Percentiles rank a stretch among this genome's conserved stretches.
Evolutionary conservation across 1,140 invertebrate species (phyloP).

Genomic region (Pomacea maculata): DNA sequence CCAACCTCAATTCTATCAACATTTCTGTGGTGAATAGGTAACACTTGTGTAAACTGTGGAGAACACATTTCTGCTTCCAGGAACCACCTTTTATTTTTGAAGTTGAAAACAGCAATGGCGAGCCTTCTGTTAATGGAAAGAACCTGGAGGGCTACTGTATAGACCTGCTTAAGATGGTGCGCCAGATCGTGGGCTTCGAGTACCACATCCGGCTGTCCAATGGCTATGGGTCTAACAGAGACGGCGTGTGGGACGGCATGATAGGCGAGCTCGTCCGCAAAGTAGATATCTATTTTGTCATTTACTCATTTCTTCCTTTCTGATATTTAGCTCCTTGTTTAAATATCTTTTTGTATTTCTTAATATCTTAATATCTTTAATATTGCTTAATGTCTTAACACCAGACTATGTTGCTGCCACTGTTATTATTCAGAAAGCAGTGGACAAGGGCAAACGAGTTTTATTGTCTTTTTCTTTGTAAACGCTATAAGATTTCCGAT

Average conservation of each 20-base stretch:
- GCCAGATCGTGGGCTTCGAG: conserved; percentile 73
- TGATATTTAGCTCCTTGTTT: background rate
- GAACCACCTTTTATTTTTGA: conserved; percentile 47
- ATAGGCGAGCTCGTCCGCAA: conserved; percentile 92
- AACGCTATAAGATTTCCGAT: too few relatives aligned
- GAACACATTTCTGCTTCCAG: conserved; percentile 23
- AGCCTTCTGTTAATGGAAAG: conserved; percentile 57
- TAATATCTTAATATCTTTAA: background rate
- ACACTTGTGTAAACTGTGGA: background rate
- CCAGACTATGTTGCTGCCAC: too few relatives aligned
- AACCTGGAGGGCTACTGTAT: conserved; percentile 74
- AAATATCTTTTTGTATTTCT: background rate
- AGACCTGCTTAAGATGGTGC: conserved; percentile 48
- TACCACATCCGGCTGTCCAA: conserved; percentile 89
- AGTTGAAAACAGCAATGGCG: conserved; percentile 38
- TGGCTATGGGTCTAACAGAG: conserved; percentile 82
- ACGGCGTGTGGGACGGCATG: conserved; percentile 96
- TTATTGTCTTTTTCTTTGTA: too few relatives aligned
- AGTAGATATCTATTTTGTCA: conserved; percentile 69
- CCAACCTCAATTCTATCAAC: too few relatives aligned
- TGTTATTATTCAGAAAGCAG: too few relatives aligned
- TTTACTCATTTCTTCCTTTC: background rate
- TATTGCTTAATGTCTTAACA: too few relatives aligned
- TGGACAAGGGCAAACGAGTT: too few relatives aligned
- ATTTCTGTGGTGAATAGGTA: background rate